These are phyloP conservation scores for Mesocentrotus franciscanus DNA, from an alignment of 53 echinoderm and acorn worm species.

Conservation along the genomic window DNA sequence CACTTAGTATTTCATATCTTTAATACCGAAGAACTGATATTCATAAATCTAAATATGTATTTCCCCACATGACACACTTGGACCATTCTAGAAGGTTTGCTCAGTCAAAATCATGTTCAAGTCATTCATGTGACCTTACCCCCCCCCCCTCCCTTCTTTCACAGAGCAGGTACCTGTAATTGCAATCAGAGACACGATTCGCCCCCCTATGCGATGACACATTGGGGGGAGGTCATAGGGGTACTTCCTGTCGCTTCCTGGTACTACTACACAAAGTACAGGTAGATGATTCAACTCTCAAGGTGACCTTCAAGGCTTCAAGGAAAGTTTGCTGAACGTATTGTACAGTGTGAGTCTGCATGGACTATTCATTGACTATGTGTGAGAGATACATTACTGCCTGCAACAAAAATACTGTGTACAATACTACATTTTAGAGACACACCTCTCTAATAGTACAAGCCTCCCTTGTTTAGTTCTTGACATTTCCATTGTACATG, in stretches of 20 bases:
- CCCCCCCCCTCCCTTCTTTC: neutral
- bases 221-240: neutral
- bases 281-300: conserved; percentile 5
- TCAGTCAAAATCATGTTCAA: neutral
- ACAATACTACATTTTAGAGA: too few relatives aligned
- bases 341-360: neutral
- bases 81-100: too few relatives aligned
- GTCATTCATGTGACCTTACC: neutral
- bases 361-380: neutral
- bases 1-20: too few relatives aligned
- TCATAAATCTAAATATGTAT: too few relatives aligned
- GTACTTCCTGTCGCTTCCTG: conserved; percentile 8
- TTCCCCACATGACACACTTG: too few relatives aligned
- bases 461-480: too few relatives aligned
- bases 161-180: neutral
- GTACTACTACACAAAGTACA: neutral
- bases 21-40: too few relatives aligned
- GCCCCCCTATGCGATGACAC: neutral
- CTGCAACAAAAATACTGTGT: too few relatives aligned
- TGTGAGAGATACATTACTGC: neutral
- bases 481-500: too few relatives aligned
- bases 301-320: conserved; percentile 29
- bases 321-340: neutral
- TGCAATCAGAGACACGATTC: neutral
- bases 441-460: too few relatives aligned